Base-by-base conservation (phyloP, 2,113 vertebrate genomes). In the Salminus brasiliensis region DNA sequence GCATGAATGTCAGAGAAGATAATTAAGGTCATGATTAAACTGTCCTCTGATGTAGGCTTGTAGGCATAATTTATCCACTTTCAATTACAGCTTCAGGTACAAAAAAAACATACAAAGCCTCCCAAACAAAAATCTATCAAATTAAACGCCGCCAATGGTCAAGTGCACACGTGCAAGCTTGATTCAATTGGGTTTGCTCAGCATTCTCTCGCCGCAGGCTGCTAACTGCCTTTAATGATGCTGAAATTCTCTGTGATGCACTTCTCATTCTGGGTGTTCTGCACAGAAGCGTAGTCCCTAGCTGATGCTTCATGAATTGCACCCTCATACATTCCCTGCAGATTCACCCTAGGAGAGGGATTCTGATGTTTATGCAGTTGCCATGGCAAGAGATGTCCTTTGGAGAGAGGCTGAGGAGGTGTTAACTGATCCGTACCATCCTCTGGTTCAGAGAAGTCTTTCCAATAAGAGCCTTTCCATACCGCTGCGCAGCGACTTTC, bases 291-390 rank as follows among this genome's bases (percentile, higher is more conserved):
- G 29, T 9, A 36, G 36, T 65, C 68, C 8, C 69, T 80, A 47
- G 43, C 36, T 72, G 86, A 75, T 83, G 72, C 81, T 77, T 85
- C 86, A 84, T 75, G 86, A 72, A 83, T 81, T 80, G 41, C 67
- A 71, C 74, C 52, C 47, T 78, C 79, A 53, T 65, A 81, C 81
- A 70, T 84, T 86, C 73, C 80, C 85, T 73, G 0, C 11, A 83
- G 83, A 81, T 68, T 77, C 68, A 83, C 45, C 57, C 73, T 66
- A 69, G 62, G 85, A 88, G 53, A 60, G 81, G 72, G 39, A 82
- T 81, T 78, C 82, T 85, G 85, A 87, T 90, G 91, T 90, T 92
- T 87, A 88, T 90, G 85, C 87, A 80, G 91, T 92, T 89, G 82
- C 89, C 89, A 92, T 91, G 88, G 89, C n/a, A 65, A 92, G 79